These are phyloP conservation scores for Aphrophora alni DNA, from an alignment of 2,888 invertebrate genomes.

Conservation along the genomic window DNA sequence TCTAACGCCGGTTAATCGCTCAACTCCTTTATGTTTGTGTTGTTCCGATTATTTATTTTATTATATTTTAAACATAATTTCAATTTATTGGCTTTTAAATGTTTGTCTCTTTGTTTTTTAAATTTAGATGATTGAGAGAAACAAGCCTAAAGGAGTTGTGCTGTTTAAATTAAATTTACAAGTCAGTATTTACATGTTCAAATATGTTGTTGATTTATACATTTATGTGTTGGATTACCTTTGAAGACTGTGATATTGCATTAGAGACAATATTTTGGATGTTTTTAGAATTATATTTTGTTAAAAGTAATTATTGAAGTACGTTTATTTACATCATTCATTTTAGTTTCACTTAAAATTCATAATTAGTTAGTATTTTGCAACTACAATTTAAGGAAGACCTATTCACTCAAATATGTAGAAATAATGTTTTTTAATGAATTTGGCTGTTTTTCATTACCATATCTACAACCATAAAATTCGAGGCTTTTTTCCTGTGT, in stretches of 20 bases:
- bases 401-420: too few species aligned
- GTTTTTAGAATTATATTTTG: too few species aligned
- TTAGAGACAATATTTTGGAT: not conserved
- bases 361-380: too few species aligned
- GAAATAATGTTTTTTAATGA: too few species aligned
- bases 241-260: not conserved
- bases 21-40: conserved; percentile 30
- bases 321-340: too few species aligned
- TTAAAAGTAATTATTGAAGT: too few species aligned
- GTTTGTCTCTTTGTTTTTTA: not conserved
- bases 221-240: not conserved
- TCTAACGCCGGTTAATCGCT: conserved; percentile 25
- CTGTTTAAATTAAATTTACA: not conserved
- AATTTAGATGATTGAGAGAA: not conserved
- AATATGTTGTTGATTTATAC: not conserved
- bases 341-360: too few species aligned
- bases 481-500: too few species aligned
- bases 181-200: not conserved
- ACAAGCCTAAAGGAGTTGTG: not conserved
- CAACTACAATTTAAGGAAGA: too few species aligned
- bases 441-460: too few species aligned
- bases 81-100: not conserved
- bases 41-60: not conserved
- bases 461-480: too few species aligned
- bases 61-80: not conserved